Evolutionary conservation across 2,888 invertebrate species (phyloP).

Genomic region (Phyto melanocephala): DNA sequence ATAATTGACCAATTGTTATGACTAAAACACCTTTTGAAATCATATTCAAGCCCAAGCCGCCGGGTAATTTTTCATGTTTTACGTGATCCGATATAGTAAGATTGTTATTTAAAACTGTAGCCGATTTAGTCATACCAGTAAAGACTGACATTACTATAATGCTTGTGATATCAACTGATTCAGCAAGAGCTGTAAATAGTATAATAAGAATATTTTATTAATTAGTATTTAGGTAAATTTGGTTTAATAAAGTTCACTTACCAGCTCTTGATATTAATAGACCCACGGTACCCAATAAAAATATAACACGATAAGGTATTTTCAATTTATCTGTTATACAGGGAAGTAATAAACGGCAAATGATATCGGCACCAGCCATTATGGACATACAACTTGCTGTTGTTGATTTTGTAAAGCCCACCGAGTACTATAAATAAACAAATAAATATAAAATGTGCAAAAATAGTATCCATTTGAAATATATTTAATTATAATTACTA

Average conservation of each 20-base stretch:
- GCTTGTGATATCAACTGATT: constrained; percentile 80
- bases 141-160: constrained; percentile 82
- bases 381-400: constrained; percentile 86
- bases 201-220: neutral
- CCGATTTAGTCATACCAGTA: constrained; percentile 86
- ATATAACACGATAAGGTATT: constrained; percentile 82
- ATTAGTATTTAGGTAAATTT: neutral
- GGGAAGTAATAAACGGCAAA: constrained; percentile 83
- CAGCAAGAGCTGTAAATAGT: constrained; percentile 81
- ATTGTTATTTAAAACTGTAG: constrained; percentile 86
- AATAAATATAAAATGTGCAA: neutral
- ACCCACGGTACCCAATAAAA: constrained; percentile 82
- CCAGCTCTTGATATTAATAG: constrained; percentile 79
- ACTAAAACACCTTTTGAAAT: constrained; percentile 85
- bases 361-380: constrained; percentile 84
- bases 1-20: constrained; percentile 82
- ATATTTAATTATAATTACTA: too few relatives aligned
- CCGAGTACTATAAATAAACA: constrained; percentile 70
- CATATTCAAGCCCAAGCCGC: constrained; percentile 87
- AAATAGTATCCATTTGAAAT: neutral
- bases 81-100: constrained; percentile 85
- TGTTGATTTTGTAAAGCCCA: constrained; percentile 79
- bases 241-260: constrained; percentile 43
- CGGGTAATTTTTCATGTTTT: constrained; percentile 82
- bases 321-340: constrained; percentile 82